Evolutionary conservation across 53 echinoderm and acorn worm genomes (phyloP).

Genomic region (Pentamera pediparva): DNA sequence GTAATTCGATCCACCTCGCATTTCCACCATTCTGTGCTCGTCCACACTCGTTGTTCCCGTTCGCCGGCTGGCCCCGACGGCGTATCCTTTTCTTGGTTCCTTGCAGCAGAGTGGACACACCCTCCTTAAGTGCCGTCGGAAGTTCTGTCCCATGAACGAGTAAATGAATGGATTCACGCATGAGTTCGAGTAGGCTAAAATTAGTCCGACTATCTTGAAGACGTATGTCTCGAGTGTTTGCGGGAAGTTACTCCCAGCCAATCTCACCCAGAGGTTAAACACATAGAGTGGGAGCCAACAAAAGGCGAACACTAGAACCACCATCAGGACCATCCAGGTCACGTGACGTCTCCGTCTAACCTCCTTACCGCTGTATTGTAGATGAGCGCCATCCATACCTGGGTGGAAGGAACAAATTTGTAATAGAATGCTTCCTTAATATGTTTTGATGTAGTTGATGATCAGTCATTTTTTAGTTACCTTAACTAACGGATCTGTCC

Average conservation of each 20-base stretch:
- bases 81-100: not conserved
- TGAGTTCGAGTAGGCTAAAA: constrained; percentile 69
- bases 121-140: constrained; percentile 55
- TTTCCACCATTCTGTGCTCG: constrained; percentile 40
- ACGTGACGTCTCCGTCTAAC: constrained; percentile 66
- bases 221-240: constrained; percentile 40
- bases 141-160: constrained; percentile 87
- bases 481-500: too few species aligned
- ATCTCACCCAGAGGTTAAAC: constrained; percentile 55
- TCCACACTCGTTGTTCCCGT: constrained; percentile 38
- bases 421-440: too few species aligned
- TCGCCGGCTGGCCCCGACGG: constrained; percentile 3
- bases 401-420: not conserved
- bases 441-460: too few species aligned
- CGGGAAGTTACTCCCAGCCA: constrained; percentile 52
- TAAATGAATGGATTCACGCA: constrained; percentile 87
- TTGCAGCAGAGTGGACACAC: constrained; percentile 63
- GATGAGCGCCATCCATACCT: constrained; percentile 36
- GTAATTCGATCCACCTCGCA: too few species aligned
- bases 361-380: constrained; percentile 36
- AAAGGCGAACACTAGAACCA: constrained; percentile 71
- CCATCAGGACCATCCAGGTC: constrained; percentile 78
- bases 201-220: constrained; percentile 52
- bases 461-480: too few species aligned
- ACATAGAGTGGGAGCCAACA: constrained; percentile 87